Evolutionary conservation across 2,888 invertebrate species (phyloP).

Genomic region (Sceliomorpha sp.): DNA sequence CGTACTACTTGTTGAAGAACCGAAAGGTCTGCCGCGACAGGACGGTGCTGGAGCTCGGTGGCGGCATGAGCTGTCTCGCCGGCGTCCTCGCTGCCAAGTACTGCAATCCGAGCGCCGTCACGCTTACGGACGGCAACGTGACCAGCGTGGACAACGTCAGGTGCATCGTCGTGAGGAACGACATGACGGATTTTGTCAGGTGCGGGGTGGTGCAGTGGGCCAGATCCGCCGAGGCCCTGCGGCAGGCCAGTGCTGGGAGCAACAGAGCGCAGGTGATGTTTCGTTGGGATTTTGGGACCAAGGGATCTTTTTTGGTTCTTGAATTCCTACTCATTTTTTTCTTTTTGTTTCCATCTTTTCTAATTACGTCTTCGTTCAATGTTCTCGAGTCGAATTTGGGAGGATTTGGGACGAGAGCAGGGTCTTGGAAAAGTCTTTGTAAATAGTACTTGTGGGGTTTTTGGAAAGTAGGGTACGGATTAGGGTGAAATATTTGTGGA

Average conservation of each 20-base stretch:
- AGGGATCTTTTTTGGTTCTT: too few relatives aligned
- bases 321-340: too few relatives aligned
- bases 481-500: too few relatives aligned
- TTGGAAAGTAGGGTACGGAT: too few relatives aligned
- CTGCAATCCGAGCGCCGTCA: conserved; percentile 84
- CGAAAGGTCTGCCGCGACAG: conserved; percentile 84
- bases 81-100: conserved; percentile 88
- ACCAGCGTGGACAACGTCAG: conserved; percentile 87
- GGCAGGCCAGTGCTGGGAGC: conserved; percentile 58
- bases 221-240: conserved; percentile 68
- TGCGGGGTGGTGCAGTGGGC: conserved; percentile 77
- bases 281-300: too few relatives aligned
- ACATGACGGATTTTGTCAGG: conserved; percentile 81
- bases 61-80: conserved; percentile 92
- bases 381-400: too few relatives aligned
- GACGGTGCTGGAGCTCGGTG: conserved; percentile 88
- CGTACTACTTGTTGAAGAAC: conserved; percentile 86
- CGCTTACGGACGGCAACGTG: conserved; percentile 90
- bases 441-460: too few relatives aligned
- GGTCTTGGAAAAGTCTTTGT: too few relatives aligned
- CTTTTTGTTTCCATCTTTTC: too few relatives aligned
- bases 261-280: conserved; percentile 71
- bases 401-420: too few relatives aligned
- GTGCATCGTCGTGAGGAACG: conserved; percentile 85
- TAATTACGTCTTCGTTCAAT: too few relatives aligned